These are phyloP conservation scores for Mionectes macconnelli DNA, from an alignment of 2,113 vertebrate genomes.

Conservation along the genomic window DNA sequence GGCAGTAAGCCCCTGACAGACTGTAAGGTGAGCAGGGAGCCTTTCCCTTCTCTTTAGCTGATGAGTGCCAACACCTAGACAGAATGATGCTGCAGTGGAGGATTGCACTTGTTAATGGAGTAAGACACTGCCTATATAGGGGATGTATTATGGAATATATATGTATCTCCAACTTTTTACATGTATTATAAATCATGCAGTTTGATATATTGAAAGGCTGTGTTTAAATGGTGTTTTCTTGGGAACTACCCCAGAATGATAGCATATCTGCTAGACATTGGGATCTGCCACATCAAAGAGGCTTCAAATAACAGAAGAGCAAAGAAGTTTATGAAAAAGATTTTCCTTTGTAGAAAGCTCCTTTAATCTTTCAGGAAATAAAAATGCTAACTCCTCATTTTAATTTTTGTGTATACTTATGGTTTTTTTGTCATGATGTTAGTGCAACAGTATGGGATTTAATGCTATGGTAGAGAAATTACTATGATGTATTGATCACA, in stretches of 20 bases:
- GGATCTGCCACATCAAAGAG: neutral
- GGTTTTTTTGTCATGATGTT: rapidly evolving
- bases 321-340: neutral
- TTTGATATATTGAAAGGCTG: neutral
- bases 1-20: neutral
- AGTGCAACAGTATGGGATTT: neutral
- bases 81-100: neutral
- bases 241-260: neutral
- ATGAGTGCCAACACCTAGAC: neutral
- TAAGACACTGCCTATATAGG: neutral
- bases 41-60: neutral
- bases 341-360: neutral
- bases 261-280: neutral
- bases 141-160: neutral
- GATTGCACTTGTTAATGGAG: neutral
- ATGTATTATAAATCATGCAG: neutral
- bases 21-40: neutral
- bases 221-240: neutral
- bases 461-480: neutral
- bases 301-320: neutral
- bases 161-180: neutral
- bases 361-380: neutral
- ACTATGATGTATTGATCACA: neutral
- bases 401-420: neutral
- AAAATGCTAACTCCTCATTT: neutral